Evolutionary conservation across 2,797 vertebrate genomes (phyloP).

Genomic region (Phrynocephalus guinanensis): DNA sequence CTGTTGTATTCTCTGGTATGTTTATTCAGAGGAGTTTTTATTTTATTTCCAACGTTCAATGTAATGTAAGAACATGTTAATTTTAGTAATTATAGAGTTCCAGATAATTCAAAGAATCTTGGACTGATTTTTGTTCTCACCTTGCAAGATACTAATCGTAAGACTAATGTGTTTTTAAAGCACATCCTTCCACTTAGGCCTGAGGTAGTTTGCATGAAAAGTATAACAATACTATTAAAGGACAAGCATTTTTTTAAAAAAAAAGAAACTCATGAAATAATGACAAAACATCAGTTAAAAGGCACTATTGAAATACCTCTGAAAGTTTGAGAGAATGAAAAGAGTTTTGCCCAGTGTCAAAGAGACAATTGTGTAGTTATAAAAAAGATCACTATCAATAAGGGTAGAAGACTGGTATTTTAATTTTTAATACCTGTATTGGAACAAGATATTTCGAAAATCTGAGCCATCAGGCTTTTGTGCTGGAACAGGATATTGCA

Average conservation of each 20-base stretch:
- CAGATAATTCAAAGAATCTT: slow-evolving; percentile 7
- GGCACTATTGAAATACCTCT: neutral
- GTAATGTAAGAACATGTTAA: neutral
- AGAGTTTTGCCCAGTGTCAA: neutral
- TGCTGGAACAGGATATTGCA: slow-evolving; percentile 9
- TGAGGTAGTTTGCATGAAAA: neutral
- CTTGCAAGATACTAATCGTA: neutral
- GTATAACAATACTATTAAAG: neutral
- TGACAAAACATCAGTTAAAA: neutral
- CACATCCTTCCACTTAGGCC: neutral
- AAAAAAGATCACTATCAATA: neutral
- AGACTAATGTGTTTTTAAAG: neutral
- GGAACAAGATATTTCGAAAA: slow-evolving; percentile 7
- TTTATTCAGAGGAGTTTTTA: neutral
- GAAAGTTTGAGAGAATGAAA: slow-evolving; percentile 5
- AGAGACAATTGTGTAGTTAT: neutral
- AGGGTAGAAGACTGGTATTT: neutral
- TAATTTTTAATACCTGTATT: neutral
- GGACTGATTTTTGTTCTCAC: neutral
- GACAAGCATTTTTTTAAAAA: neutral
- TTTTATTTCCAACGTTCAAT: slow-evolving; percentile 9
- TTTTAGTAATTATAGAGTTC: neutral
- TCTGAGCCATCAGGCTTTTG: neutral
- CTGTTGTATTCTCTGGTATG: neutral
- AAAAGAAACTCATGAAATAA: neutral